phyloP scores from a whole-genome alignment of 2,113 vertebrate species.

The Columba janthina region DNA sequence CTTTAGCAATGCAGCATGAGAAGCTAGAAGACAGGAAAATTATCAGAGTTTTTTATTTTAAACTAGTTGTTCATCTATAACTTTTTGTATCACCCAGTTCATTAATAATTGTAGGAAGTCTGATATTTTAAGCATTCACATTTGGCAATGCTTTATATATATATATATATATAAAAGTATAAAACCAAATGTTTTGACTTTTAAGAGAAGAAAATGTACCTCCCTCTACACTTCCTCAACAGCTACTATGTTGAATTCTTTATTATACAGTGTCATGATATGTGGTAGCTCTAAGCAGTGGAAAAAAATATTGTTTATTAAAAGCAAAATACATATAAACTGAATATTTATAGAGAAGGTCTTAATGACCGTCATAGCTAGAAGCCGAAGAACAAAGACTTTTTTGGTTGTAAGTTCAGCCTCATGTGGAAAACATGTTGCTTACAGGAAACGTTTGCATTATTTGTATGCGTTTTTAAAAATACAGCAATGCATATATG shows the following conservation, averaged over 20 bases:
- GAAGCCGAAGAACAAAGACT: not conserved
- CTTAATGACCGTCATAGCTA: not conserved
- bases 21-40: not conserved
- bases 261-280: not conserved
- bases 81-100: not conserved
- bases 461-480: not conserved
- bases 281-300: not conserved
- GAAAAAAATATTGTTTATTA: slow-evolving; percentile 15
- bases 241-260: not conserved
- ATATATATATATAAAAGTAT: not conserved
- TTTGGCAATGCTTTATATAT: not conserved
- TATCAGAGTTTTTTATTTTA: not conserved
- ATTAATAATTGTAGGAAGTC: not conserved
- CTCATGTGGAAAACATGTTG: not conserved
- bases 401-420: not conserved
- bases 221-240: not conserved
- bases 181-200: not conserved
- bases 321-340: not conserved
- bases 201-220: not conserved
- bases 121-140: not conserved
- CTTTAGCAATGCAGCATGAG: not conserved
- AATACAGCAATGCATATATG: not conserved
- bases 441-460: not conserved
- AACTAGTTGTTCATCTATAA: not conserved
- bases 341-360: not conserved